Conservation (phyloP, 2,113 vertebrate genomes). For the Noturus placidus region DNA sequence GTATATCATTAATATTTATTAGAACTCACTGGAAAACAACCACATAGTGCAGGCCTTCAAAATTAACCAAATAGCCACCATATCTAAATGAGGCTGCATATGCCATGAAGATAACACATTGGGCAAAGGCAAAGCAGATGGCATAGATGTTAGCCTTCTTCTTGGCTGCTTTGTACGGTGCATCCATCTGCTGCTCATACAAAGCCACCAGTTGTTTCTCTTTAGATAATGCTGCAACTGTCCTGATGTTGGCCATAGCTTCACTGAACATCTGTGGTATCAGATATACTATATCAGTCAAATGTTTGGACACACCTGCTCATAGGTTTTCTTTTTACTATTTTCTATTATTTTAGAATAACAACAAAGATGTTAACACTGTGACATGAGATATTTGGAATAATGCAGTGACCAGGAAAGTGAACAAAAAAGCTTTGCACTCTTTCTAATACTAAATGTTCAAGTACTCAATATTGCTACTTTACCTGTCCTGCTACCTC, state of each 20-base stretch:
- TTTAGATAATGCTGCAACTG: slow-evolving; percentile 74
- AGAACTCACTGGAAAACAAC: slow-evolving; percentile 74
- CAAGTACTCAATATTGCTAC: background rate
- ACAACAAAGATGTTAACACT: background rate
- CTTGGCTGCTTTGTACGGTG: slow-evolving; percentile 67
- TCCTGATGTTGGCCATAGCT: slow-evolving; percentile 75
- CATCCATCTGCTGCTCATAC: slow-evolving; percentile 67
- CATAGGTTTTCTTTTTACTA: too few relatives aligned
- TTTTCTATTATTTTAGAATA: background rate
- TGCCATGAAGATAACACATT: slow-evolving; percentile 74
- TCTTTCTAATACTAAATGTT: background rate
- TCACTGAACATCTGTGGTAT: slow-evolving; percentile 73
- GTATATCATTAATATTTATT: background rate
- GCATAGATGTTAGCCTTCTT: slow-evolving; percentile 72
- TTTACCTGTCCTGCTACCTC: slow-evolving; percentile 73
- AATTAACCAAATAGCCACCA: slow-evolving; percentile 72
- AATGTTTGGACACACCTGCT: too few relatives aligned
- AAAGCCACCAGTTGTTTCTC: slow-evolving; percentile 69
- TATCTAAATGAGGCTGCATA: slow-evolving; percentile 76
- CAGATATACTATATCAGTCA: background rate
- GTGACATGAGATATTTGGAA: background rate
- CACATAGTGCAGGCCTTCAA: slow-evolving; percentile 68
- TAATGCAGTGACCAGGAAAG: background rate
- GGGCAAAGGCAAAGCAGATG: slow-evolving; percentile 71
- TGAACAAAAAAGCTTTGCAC: background rate